These are phyloP conservation scores for Mizuhopecten yessoensis DNA, from an alignment of 1,140 invertebrate species.

Conservation along the genomic window DNA sequence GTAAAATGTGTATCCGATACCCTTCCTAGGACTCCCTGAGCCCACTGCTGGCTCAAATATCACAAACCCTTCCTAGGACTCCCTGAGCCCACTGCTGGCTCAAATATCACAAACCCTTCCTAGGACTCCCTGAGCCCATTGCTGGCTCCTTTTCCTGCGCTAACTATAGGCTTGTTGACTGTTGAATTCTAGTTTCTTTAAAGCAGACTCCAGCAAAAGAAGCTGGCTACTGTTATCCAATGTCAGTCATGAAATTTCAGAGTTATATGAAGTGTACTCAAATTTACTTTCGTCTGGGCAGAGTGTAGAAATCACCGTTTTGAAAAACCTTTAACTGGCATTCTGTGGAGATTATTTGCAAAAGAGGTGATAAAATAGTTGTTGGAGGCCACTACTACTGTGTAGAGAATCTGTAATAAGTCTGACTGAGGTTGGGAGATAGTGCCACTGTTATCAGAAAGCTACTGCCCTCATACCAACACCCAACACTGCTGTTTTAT, in stretches of 20 bases:
- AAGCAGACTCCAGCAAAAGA: no score
- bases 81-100: no score
- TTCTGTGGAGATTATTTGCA: neutral
- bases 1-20: slow-evolving; percentile 25
- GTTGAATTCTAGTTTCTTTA: no score
- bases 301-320: neutral
- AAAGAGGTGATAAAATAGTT: neutral
- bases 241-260: neutral
- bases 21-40: no score
- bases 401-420: neutral
- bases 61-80: no score
- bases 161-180: no score
- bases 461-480: neutral
- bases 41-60: no score
- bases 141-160: no score
- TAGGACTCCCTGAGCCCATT: no score
- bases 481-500: neutral
- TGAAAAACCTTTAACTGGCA: neutral
- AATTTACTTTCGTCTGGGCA: neutral
- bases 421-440: neutral
- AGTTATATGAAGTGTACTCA: neutral
- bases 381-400: neutral
- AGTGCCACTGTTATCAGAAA: neutral
- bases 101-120: no score
- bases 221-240: neutral